phyloP scores from a whole-genome alignment of 2,888 invertebrate genomes.

The Sarcophaga carnaria region DNA sequence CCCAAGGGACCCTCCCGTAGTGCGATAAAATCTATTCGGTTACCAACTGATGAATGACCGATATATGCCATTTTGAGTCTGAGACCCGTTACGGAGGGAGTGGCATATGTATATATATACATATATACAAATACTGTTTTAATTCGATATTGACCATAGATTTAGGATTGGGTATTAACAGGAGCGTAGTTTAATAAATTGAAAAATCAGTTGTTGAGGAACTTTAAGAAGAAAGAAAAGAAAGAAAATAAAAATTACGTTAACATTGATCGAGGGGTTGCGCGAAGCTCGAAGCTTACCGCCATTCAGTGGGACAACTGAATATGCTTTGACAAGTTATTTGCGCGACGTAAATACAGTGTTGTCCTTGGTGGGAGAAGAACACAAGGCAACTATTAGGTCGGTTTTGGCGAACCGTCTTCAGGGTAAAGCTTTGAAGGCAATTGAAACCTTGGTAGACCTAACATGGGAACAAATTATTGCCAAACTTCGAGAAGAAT shows the following conservation, averaged over 20 bases:
- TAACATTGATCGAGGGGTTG: no score
- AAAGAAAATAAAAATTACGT: no score
- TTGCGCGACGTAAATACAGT: neutral
- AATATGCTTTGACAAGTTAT: neutral
- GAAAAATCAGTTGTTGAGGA: no score
- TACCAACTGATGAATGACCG: no score
- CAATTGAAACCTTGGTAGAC: neutral
- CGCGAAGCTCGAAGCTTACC: no score
- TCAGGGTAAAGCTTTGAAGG: neutral
- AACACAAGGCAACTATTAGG: neutral
- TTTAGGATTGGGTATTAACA: neutral
- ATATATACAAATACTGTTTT: neutral
- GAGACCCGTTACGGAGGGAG: neutral
- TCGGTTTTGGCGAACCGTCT: constrained; percentile 5
- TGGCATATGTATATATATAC: neutral
- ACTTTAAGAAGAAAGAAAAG: no score
- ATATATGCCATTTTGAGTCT: no score
- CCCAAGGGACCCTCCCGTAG: no score
- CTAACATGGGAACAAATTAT: constrained; percentile 46
- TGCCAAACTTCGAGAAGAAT: constrained; percentile 54
- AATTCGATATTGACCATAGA: neutral
- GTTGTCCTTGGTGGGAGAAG: neutral
- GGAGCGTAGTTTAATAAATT: neutral
- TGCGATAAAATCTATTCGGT: no score
- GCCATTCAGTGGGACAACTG: neutral